These are phyloP conservation scores for Tetranychus cinnabarinus DNA, from an alignment of 1,140 invertebrate genomes.

Conservation along the genomic window DNA sequence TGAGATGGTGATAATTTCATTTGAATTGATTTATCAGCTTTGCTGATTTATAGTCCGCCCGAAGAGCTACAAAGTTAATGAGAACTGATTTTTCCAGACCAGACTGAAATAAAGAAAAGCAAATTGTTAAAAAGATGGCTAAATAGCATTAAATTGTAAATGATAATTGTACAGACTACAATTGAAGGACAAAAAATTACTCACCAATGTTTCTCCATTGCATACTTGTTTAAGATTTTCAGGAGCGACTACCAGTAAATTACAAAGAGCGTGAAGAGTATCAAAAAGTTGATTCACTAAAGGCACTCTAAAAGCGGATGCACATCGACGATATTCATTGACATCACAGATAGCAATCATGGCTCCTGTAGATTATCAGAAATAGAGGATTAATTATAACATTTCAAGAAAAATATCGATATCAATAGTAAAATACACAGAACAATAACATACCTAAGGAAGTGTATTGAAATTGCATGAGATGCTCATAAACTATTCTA, in stretches of 20 bases:
- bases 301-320: conserved; percentile 42
- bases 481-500: conserved; percentile 78
- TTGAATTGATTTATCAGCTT: conserved; percentile 29
- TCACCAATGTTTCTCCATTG: conserved; percentile 69
- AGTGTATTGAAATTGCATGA: conserved; percentile 84
- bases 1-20: conserved; percentile 3
- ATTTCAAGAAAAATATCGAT: neutral
- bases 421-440: neutral
- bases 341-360: conserved; percentile 96
- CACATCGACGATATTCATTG: conserved; percentile 68
- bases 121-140: neutral
- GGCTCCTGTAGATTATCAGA: conserved; percentile 33
- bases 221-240: conserved; percentile 89
- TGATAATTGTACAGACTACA: neutral
- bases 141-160: neutral
- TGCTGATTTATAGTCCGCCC: conserved; percentile 70
- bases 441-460: conserved; percentile 39
- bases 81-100: conserved; percentile 61
- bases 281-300: conserved; percentile 70
- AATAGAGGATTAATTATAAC: neutral
- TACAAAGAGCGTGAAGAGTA: conserved; percentile 79
- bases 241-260: conserved; percentile 78
- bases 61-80: conserved; percentile 72
- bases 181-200: neutral
- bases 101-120: conserved; percentile 37